Conservation (phyloP, 2,888 invertebrate genomes). For the Ectobius pallidus region DNA sequence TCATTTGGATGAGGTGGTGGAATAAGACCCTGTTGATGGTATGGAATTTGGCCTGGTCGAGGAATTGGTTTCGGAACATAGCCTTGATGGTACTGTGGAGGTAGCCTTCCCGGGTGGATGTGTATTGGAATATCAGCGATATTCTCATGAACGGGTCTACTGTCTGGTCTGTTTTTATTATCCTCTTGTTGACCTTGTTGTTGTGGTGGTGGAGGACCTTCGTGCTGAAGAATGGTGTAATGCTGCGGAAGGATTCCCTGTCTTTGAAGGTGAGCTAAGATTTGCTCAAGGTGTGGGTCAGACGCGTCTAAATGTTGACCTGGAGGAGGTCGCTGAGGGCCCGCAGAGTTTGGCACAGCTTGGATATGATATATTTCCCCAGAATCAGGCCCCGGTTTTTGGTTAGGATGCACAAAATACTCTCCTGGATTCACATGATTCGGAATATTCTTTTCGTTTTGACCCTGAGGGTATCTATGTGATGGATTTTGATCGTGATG, state of each 20-base stretch:
- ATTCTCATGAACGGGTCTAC: not conserved
- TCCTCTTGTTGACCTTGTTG: conserved; percentile 25
- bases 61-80: not conserved
- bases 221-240: conserved; percentile 31
- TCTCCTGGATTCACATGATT: conserved; percentile 6
- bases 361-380: not conserved
- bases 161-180: not conserved
- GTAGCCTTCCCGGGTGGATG: not conserved
- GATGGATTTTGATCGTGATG: too few relatives aligned
- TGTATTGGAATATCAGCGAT: not conserved
- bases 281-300: conserved; percentile 48
- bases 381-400: not conserved
- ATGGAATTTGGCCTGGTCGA: not conserved
- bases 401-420: not conserved
- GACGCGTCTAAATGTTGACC: not conserved
- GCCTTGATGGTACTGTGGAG: not conserved
- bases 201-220: conserved; percentile 35
- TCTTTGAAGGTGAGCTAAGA: conserved; percentile 53
- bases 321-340: not conserved
- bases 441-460: not conserved
- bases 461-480: not conserved
- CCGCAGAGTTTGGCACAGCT: not conserved
- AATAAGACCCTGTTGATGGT: not conserved
- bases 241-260: conserved; percentile 49
- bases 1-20: not conserved